phyloP scores from a whole-genome alignment of 2,113 vertebrate genomes.

The Cettia cetti region DNA sequence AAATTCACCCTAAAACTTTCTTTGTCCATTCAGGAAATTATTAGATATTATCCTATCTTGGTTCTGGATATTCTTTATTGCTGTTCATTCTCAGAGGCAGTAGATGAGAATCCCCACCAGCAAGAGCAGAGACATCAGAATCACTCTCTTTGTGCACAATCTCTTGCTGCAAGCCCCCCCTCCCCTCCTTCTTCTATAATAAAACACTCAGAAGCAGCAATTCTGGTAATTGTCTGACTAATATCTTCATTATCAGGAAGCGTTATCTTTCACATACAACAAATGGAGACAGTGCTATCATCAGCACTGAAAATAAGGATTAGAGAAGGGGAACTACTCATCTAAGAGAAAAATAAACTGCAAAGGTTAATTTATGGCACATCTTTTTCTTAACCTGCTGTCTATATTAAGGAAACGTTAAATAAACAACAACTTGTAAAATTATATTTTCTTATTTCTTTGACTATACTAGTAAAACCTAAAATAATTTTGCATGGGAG shows the following conservation, averaged over 20 bases:
- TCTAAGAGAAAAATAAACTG: background rate
- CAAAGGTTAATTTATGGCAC: background rate
- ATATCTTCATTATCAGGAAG: background rate
- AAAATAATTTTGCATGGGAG: background rate
- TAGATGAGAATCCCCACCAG: background rate
- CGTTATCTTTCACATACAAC: background rate
- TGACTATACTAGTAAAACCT: background rate
- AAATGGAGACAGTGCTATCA: background rate
- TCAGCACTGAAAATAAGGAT: background rate
- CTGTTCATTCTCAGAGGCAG: background rate
- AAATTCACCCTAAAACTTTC: background rate
- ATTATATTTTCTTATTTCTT: background rate
- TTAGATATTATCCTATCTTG: background rate
- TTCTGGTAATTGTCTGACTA: background rate
- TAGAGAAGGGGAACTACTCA: background rate
- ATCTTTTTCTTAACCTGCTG: background rate
- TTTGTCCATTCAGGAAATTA: slow-evolving; percentile 39
- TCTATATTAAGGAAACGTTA: background rate
- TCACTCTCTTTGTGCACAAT: background rate
- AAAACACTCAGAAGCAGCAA: background rate
- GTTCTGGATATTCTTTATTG: background rate
- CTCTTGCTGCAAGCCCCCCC: background rate
- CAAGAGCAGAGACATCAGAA: background rate
- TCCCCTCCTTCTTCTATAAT: background rate
- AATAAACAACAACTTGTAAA: background rate